Base-by-base conservation (phyloP, 1,140 invertebrate species). In the Eriocheir sinensis region DNA sequence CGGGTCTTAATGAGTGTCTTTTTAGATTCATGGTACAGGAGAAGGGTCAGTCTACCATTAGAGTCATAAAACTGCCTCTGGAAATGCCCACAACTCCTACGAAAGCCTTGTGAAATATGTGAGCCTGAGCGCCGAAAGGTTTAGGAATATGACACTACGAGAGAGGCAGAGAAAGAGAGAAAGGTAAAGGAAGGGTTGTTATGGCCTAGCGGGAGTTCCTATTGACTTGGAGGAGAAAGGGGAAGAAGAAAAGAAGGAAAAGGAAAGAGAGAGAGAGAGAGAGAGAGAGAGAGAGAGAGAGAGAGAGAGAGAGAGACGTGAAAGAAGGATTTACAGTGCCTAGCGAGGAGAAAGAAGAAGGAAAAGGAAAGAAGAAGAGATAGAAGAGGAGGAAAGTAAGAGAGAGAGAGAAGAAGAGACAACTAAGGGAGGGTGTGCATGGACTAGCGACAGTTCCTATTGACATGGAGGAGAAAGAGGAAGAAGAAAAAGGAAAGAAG, bases 261-360 rank as follows among this genome's bases (percentile, higher is more conserved):
- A 27, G 72, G 53, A 92, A 34, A 34, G 38, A 80, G 90, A 17
- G 34, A 3, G 48, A 38, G 12, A 92, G 89, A 32, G 30, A 91
- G 53, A 91, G 89, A 32, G 30, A n/a, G 41, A 91, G 27, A 91
- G 36, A 80, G 91, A 83, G 72, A n/a, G n/a, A n/a, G 32, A 79
- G 60, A 48, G 36, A 34, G 80, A 1, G n/a, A 40, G 80, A 83
- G 80, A 40, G 34, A 38, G 60, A n/a, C n/a, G n/a, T n/a, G n/a
- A n/a, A n/a, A 40, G 38, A 27, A 44, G 32, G 30, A 36, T 41
- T 27, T 72, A 1, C 9, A n/a, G 89, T 48, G 27, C 12, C 17
- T 12, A 34, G 48, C 40, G 44, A 36, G 48, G 41, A 53, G n/a
- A 60, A 81, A 38, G 91, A 92, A 92, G 91, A 1, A 79, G 38